Evolutionary conservation across 2,797 vertebrate genomes (phyloP).

Genomic region (Megaceryle alcyon): DNA sequence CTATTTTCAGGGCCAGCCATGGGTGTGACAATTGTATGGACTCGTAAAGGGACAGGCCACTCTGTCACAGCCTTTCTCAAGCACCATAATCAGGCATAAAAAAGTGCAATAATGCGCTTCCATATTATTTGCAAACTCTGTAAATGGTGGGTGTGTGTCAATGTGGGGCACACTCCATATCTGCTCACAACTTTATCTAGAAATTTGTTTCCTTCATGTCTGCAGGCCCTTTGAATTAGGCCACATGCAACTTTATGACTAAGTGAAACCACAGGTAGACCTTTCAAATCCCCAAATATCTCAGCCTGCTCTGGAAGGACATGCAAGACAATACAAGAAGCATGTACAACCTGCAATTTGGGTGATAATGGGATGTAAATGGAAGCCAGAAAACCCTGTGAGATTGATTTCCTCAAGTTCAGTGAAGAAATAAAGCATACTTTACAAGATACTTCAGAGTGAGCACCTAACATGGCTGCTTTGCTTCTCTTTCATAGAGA

Average conservation of each 20-base stretch:
- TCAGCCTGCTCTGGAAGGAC: neutral
- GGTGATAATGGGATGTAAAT: neutral
- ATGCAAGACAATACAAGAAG: neutral
- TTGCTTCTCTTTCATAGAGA: neutral
- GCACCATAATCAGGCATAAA: neutral
- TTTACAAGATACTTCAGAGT: neutral
- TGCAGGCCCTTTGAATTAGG: neutral
- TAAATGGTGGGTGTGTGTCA: neutral
- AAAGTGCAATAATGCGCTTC: neutral
- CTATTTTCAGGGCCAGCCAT: neutral
- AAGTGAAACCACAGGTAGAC: neutral
- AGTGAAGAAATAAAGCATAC: neutral
- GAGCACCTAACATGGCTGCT: neutral
- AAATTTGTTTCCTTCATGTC: neutral
- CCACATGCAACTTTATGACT: neutral
- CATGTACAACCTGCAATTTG: neutral
- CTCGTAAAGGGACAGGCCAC: neutral
- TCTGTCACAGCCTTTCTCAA: neutral
- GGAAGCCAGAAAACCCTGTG: neutral
- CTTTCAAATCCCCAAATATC: neutral
- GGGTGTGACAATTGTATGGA: neutral
- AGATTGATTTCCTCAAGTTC: neutral
- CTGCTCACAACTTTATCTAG: neutral
- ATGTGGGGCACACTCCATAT: neutral
- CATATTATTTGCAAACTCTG: neutral